Base-by-base conservation (phyloP, 2,113 vertebrate species). In the Craseonycteris thonglongyai region DNA sequence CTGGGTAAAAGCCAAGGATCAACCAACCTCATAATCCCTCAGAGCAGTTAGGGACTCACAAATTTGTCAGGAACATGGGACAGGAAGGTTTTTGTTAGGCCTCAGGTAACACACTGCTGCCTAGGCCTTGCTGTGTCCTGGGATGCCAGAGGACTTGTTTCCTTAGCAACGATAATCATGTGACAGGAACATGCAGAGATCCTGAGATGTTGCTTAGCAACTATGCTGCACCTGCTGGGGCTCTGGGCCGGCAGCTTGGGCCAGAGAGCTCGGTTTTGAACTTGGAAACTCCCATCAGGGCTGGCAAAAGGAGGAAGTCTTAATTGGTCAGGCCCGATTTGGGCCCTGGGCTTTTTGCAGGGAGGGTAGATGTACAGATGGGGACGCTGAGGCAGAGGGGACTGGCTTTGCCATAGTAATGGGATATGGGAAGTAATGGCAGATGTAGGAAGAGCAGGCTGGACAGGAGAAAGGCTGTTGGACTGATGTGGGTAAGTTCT, bases 121-220 rank as follows among this genome's bases (percentile, higher is more conserved):
- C 54, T 95, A 80, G 94, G 80, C 87, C 92, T 96, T 96, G 96
- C 92, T 96, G 84, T 13, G 74, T 95, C 96, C 92, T 95, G 94
- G 96, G 97, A 97, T 97, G 95, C 96, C 94, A 95, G 90, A 94
- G 90, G 95, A 93, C 96, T 96, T 97, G 97, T 97, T 96, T 97
- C 97, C 97, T 93, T 97, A 96, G 97, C 96, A 97, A 97, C 96
- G 11, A 76, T 63, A 94, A 92, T 84, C 97, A 97, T 90, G 93
- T 97, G 97, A 96, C 95, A 95, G 95, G 95, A 97, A 96, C 95
- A 97, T 88, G 92, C 92, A 95, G 96, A 90, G 95, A 96, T 93
- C 88, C 3, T 0, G 72, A 95, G 94, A 95, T 90, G 95, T 97
- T 97, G 96, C 97, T 97, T 96, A 97, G 97, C 97, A 97, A 97